These are phyloP conservation scores for Escarpia spicata DNA, from an alignment of 2,888 invertebrate species.

Conservation along the genomic window DNA sequence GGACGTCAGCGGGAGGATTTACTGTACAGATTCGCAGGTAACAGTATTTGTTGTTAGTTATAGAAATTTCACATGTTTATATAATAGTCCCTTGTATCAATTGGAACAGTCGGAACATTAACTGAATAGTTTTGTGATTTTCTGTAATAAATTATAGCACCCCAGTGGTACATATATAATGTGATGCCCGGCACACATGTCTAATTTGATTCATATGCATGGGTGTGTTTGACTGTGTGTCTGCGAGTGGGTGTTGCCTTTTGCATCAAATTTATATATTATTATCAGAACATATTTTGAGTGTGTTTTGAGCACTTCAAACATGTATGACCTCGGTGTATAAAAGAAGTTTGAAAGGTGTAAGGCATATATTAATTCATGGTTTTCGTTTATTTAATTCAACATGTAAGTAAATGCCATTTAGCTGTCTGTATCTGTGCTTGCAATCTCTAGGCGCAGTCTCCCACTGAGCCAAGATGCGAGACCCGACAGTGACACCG, in stretches of 20 bases:
- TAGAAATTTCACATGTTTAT: neutral
- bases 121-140: no score
- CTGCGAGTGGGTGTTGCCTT: neutral
- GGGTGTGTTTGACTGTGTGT: neutral
- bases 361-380: no score
- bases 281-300: neutral
- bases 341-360: no score
- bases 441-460: neutral
- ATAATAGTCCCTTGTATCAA: neutral
- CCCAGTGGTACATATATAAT: no score
- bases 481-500: neutral
- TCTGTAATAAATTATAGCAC: no score
- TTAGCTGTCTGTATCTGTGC: neutral
- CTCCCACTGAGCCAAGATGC: neutral
- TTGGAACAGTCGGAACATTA: no score
- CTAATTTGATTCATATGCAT: no score
- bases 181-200: no score
- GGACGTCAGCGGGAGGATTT: neutral
- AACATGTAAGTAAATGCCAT: neutral
- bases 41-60: neutral
- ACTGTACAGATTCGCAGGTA: neutral
- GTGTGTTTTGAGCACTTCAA: neutral
- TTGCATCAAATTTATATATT: no score
- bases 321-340: neutral
- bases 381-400: no score